Evolutionary conservation across 2,113 vertebrate species (phyloP).

Genomic region (Rhipidura dahli): DNA sequence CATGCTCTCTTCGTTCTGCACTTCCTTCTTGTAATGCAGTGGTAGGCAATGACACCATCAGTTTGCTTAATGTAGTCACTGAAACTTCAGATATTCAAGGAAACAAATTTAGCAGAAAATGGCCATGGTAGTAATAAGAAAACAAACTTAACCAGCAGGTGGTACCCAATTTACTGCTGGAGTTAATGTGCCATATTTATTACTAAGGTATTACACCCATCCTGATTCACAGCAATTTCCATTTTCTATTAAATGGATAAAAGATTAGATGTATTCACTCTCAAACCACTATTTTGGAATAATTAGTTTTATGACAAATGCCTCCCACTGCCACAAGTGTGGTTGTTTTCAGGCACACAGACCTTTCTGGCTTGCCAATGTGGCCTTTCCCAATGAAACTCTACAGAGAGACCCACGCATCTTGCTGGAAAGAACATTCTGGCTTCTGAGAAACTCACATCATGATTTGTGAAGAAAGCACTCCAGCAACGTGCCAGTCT

Average conservation of each 20-base stretch:
- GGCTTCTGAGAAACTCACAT: background rate
- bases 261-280: background rate
- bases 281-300: background rate
- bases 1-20: background rate
- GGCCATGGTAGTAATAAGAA: background rate
- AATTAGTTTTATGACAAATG: background rate
- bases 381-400: background rate
- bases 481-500: background rate
- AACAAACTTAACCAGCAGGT: background rate
- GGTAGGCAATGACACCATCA: background rate
- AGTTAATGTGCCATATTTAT: background rate
- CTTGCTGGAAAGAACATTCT: background rate
- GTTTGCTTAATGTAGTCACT: background rate
- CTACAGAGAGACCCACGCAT: background rate
- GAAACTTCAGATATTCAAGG: background rate
- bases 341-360: background rate
- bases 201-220: background rate
- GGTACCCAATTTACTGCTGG: background rate
- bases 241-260: background rate
- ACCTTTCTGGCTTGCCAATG: background rate
- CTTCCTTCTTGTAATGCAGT: background rate
- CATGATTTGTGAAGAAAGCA: background rate
- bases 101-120: background rate
- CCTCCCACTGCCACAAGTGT: background rate
- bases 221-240: background rate